Percentiles rank a stretch among this genome's conserved stretches.
Evolutionary conservation across 1,140 invertebrate genomes (phyloP).

Genomic region (Anadara kagoshimensis): DNA sequence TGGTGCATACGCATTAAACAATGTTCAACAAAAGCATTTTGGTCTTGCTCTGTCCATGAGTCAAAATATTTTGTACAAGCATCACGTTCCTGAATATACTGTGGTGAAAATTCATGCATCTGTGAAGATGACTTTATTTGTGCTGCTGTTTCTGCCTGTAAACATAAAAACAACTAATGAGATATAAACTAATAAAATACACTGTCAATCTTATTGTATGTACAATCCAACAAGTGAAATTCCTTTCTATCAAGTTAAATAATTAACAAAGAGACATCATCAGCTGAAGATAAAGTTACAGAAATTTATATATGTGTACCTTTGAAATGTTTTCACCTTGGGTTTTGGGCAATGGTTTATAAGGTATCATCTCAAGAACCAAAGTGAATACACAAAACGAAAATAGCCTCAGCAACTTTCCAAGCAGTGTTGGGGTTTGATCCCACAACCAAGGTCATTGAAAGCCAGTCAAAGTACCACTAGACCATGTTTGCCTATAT

Average conservation of each 20-base stretch:
- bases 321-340: not conserved
- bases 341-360: too few species aligned
- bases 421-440: too few species aligned
- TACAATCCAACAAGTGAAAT: not conserved
- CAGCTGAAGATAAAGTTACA: not conserved
- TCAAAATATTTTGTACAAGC: slow-evolving; percentile 85
- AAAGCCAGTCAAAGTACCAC: too few species aligned
- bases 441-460: too few species aligned
- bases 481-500: too few species aligned
- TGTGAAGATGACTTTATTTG: slow-evolving; percentile 40
- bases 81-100: slow-evolving; percentile 86
- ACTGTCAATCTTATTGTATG: not conserved
- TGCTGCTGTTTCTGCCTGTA: slow-evolving; percentile 54
- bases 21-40: slow-evolving; percentile 97
- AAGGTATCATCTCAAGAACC: too few species aligned
- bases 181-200: not conserved
- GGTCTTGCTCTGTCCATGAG: slow-evolving; percentile 81
- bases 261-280: not conserved
- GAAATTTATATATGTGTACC: not conserved
- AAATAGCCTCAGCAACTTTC: too few species aligned
- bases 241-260: not conserved
- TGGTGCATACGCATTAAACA: slow-evolving; percentile 97
- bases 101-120: slow-evolving; percentile 75
- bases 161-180: slow-evolving; percentile 7
- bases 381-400: too few species aligned